Evolutionary conservation across 2,888 invertebrate species (phyloP).

Genomic region (Tetragonula carbonaria): DNA sequence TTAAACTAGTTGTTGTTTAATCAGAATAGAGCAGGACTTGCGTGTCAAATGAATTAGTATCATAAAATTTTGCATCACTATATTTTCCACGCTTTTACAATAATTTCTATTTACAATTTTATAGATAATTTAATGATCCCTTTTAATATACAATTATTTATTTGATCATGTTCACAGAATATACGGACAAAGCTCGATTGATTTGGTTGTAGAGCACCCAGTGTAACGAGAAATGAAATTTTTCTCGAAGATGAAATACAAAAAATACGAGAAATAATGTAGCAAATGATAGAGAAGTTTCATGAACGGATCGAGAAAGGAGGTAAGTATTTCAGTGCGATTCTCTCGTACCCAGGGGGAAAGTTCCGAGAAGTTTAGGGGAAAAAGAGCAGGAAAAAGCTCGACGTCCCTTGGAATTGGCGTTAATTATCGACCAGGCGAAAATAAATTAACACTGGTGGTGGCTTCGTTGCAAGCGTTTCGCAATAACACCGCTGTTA

Average conservation of each 20-base stretch:
- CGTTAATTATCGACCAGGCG: constrained; percentile 48
- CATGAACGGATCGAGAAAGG: background rate
- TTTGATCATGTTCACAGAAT: background rate
- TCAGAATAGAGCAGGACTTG: no score
- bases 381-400: background rate
- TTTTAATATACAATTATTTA: no score
- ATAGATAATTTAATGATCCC: no score
- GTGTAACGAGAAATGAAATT: background rate
- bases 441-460: constrained; percentile 44
- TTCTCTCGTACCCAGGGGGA: background rate
- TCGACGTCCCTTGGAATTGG: constrained; percentile 16
- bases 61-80: no score
- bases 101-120: no score
- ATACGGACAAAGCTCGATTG: background rate
- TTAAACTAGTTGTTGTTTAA: no score
- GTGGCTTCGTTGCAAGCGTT: constrained; percentile 1
- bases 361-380: background rate
- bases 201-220: background rate
- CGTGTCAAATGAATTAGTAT: no score
- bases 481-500: constrained; percentile 23
- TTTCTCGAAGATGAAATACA: background rate
- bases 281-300: background rate
- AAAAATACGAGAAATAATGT: background rate
- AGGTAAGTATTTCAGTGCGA: background rate
- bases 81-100: no score